Percentiles rank a stretch among this genome's conserved stretches.
Evolutionary conservation across 2,113 vertebrate species (phyloP).

Genomic region (Orthonyx spaldingii): DNA sequence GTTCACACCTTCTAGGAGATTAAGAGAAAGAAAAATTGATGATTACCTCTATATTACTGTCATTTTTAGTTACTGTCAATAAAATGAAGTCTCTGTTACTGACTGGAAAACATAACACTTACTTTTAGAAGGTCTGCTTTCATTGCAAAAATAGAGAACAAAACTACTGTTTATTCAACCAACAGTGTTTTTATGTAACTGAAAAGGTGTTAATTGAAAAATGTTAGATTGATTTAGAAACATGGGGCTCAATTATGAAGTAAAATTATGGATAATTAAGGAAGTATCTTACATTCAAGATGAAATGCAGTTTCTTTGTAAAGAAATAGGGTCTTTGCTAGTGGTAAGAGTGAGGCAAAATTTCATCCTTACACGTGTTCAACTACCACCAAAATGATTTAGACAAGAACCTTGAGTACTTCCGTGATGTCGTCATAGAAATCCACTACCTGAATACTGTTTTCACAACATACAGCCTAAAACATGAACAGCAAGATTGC

Average conservation of each 20-base stretch:
- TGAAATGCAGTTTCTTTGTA: neutral
- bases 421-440: neutral
- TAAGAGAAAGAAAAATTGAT: neutral
- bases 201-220: slow-evolving; percentile 26
- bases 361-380: neutral
- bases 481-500: neutral
- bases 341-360: neutral
- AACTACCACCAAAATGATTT: neutral
- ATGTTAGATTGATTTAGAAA: slow-evolving; percentile 4
- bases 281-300: neutral
- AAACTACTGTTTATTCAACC: slow-evolving; percentile 28
- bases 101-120: neutral
- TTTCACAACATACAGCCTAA: neutral
- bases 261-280: slow-evolving; percentile 25
- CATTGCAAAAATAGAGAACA: neutral
- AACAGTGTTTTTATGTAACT: neutral
- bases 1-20: neutral
- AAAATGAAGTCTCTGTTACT: neutral
- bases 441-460: neutral
- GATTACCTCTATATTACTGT: neutral
- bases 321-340: neutral
- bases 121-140: neutral
- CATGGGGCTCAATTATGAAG: neutral
- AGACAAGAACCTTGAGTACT: neutral
- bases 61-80: neutral